phyloP scores from a whole-genome alignment of 2,888 invertebrate genomes.

The Lepidocyrtoides sp. region DNA sequence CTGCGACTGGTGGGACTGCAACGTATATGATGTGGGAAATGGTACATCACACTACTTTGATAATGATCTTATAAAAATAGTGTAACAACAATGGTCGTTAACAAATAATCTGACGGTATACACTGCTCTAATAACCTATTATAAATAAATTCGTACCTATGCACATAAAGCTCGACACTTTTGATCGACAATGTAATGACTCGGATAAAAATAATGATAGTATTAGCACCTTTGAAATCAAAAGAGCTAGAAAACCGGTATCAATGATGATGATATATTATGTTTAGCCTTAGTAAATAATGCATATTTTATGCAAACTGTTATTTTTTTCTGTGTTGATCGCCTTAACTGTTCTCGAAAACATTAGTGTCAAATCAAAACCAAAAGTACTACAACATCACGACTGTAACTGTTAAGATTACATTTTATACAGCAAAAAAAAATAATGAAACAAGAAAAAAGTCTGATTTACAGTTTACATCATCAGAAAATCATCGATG shows the following conservation, averaged over 20 bases:
- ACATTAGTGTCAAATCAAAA: background rate
- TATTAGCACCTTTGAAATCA: background rate
- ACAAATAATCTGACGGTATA: conserved; percentile 38
- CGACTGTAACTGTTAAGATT: background rate
- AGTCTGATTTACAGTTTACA: background rate
- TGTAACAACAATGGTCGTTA: conserved; percentile 8
- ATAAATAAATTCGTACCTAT: background rate
- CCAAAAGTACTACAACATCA: background rate
- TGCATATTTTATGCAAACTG: background rate
- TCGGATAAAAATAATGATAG: background rate
- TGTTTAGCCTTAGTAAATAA: background rate
- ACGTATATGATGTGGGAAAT: conserved; percentile 42
- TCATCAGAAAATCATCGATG: background rate
- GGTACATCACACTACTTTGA: conserved; percentile 45
- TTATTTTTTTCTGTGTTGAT: background rate
- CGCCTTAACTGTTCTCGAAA: background rate
- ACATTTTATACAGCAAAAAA: conserved; percentile 26
- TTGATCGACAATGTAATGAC: background rate
- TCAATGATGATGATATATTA: background rate
- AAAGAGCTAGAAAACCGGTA: background rate
- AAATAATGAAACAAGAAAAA: background rate
- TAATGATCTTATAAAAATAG: conserved; percentile 45
- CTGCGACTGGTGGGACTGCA: background rate
- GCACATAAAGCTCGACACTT: background rate
- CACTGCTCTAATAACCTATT: conserved; percentile 43